A percentile compares a stretch with the other conserved stretches of the same genome.
These are phyloP conservation scores for Sebastes hubbsi DNA, from an alignment of 2,797 vertebrate species.

Conservation along the genomic window DNA sequence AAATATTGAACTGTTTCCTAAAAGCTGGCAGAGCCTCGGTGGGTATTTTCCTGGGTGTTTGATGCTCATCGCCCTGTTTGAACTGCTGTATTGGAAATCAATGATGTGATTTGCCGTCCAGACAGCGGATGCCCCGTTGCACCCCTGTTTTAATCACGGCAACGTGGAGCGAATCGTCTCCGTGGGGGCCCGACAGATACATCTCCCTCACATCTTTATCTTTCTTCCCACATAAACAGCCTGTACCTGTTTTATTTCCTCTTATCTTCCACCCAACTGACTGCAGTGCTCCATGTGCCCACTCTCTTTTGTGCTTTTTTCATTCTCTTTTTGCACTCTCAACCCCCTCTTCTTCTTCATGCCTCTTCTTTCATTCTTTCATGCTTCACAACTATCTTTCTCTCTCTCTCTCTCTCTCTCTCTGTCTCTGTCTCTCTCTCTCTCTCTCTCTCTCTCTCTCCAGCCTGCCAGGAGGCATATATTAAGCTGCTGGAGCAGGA, in stretches of 20 bases:
- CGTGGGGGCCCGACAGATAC: not conserved
- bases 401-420: not conserved
- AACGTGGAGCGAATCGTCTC: constrained; percentile 15
- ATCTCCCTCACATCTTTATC: constrained; percentile 25
- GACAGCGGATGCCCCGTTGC: constrained; percentile 49
- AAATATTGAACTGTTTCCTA: constrained; percentile 10
- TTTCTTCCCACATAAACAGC: constrained; percentile 19
- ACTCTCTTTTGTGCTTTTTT: not conserved
- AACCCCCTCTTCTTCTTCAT: not conserved
- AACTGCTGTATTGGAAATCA: constrained; percentile 73
- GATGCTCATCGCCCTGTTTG: constrained; percentile 31
- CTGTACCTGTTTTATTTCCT: not conserved
- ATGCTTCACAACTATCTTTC: constrained; percentile 13
- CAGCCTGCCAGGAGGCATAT: constrained; percentile 95
- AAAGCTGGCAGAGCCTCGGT: constrained; percentile 22
- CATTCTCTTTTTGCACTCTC: constrained; percentile 14
- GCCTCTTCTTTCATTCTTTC: constrained; percentile 17
- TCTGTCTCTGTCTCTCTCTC: not conserved
- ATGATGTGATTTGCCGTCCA: constrained; percentile 62
- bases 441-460: not conserved
- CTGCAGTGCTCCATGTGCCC: not conserved
- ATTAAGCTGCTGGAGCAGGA: constrained; percentile 87
- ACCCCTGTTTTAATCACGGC: constrained; percentile 33
- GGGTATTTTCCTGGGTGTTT: constrained; percentile 33
- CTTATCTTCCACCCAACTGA: not conserved